These are phyloP conservation scores for Limosa lapponica DNA, from an alignment of 2,797 vertebrate genomes.

Conservation along the genomic window DNA sequence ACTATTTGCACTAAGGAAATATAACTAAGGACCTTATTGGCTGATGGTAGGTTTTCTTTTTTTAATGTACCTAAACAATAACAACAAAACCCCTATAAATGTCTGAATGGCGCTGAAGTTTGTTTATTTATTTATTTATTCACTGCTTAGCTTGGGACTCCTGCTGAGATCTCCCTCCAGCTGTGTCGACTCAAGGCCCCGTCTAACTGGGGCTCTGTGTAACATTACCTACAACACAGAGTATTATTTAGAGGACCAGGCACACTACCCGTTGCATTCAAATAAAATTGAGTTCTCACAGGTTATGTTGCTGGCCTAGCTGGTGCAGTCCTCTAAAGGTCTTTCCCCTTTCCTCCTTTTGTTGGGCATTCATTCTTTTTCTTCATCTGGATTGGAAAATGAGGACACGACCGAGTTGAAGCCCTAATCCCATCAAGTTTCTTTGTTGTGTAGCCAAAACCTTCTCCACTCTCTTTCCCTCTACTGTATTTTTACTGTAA, in stretches of 20 bases:
- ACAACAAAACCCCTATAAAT: neutral
- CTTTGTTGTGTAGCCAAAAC: neutral
- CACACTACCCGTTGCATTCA: neutral
- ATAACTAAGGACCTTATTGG: neutral
- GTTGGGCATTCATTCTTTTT: neutral
- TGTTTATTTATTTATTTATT: neutral
- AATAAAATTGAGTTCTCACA: neutral
- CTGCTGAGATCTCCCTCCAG: neutral
- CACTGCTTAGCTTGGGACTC: neutral
- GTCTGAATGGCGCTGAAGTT: fast-evolving
- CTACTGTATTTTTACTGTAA: neutral
- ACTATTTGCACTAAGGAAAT: neutral
- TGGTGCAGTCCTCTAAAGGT: neutral
- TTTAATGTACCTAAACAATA: neutral
- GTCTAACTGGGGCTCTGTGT: neutral
- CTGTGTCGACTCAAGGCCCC: neutral
- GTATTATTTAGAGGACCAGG: neutral
- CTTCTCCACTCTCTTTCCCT: neutral
- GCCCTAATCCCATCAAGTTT: neutral
- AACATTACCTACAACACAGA: neutral
- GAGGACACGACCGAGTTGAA: neutral
- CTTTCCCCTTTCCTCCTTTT: neutral
- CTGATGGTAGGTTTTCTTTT: neutral
- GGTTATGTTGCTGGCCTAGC: neutral
- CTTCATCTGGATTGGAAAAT: neutral